Evolutionary conservation across 2,888 invertebrate genomes (phyloP).

Genomic region (Watsonalla cultraria): DNA sequence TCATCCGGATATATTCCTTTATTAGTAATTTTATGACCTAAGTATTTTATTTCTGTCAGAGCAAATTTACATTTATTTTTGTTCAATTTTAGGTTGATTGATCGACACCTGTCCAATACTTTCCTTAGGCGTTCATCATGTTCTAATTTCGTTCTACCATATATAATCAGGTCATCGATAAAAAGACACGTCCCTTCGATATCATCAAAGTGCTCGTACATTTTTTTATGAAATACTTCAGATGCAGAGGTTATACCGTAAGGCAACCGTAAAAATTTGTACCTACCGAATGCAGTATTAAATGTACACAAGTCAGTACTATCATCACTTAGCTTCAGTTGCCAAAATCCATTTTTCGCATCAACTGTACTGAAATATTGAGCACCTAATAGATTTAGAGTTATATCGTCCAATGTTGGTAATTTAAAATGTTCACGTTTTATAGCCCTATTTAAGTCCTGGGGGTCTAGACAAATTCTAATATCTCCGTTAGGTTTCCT

Average conservation of each 20-base stretch:
- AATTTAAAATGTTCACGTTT: conserved; percentile 12
- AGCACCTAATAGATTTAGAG: conserved; percentile 9
- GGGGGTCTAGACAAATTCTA: conserved; percentile 23
- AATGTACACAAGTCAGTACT: conserved; percentile 19
- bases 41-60: conserved; percentile 14
- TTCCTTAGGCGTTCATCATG: conserved; percentile 7
- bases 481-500: conserved; percentile 22
- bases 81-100: conserved; percentile 17
- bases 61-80: conserved; percentile 16
- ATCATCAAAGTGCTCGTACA: conserved; percentile 14
- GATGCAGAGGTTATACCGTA: conserved; percentile 20
- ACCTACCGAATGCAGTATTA: conserved; percentile 20
- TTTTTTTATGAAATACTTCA: conserved; percentile 20
- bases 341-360: conserved; percentile 15
- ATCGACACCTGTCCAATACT: conserved; percentile 12
- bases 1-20: conserved; percentile 15
- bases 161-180: conserved; percentile 16
- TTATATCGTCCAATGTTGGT: conserved; percentile 16
- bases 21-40: conserved; percentile 14
- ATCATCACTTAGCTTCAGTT: conserved; percentile 9
- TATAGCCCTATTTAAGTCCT: conserved; percentile 19
- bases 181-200: conserved; percentile 14
- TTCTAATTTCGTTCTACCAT: conserved; percentile 1
- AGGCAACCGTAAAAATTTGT: conserved; percentile 19
- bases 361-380: conserved; percentile 20